Evolutionary conservation across 2,113 vertebrate species (phyloP).

Genomic region (Australoheros scitulus): DNA sequence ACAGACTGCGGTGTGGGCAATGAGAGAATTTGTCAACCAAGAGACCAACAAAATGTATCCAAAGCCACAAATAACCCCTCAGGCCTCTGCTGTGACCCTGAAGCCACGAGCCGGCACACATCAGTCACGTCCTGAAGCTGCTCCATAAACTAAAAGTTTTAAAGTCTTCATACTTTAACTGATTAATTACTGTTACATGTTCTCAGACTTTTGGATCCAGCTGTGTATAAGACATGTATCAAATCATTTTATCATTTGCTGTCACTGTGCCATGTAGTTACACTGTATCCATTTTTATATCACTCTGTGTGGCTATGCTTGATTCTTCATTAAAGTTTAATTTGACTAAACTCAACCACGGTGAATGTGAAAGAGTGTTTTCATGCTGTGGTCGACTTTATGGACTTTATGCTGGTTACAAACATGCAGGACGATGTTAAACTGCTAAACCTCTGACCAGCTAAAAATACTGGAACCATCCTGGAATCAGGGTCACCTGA

Average conservation of each 20-base stretch:
- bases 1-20: neutral
- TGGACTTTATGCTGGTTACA: too few species aligned
- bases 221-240: neutral
- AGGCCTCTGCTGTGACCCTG: neutral
- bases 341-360: fast-evolving
- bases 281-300: neutral
- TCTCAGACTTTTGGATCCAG: too few species aligned
- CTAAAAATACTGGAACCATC: too few species aligned
- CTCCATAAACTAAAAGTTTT: neutral
- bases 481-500: too few species aligned
- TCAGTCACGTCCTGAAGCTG: fast-evolving
- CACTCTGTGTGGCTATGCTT: neutral
- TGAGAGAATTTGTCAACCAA: neutral
- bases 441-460: too few species aligned
- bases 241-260: neutral
- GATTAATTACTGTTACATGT: neutral
- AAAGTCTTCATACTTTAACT: neutral
- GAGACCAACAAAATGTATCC: neutral
- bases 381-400: too few species aligned
- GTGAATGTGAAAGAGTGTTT: too few species aligned
- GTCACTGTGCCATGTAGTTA: neutral
- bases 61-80: neutral
- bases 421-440: too few species aligned
- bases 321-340: too few species aligned
- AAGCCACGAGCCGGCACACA: fast-evolving